Evolutionary conservation across 1,140 invertebrate genomes (phyloP).

Genomic region (Trachymyrmex cornetzi): DNA sequence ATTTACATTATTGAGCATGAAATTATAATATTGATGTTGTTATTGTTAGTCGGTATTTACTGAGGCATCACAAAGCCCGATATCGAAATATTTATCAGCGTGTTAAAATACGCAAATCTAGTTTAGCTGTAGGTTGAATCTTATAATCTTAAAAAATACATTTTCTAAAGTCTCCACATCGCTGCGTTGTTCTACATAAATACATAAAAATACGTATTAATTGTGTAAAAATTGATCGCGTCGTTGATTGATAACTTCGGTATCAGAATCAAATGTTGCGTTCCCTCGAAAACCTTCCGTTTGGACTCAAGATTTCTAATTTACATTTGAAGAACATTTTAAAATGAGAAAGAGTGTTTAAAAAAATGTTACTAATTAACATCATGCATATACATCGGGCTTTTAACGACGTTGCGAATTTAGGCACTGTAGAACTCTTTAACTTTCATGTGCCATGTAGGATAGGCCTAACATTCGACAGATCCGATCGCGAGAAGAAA

Average conservation of each 20-base stretch:
- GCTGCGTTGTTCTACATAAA: constrained; percentile 15
- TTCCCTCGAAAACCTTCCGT: not conserved
- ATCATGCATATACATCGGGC: not conserved
- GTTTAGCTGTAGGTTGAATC: not conserved
- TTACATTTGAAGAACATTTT: not conserved
- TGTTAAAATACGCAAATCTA: not conserved
- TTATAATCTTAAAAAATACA: not conserved
- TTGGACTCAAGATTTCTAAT: not conserved
- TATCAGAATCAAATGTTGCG: not conserved
- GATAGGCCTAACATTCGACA: constrained; percentile 39
- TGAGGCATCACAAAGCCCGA: not conserved
- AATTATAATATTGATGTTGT: too few relatives aligned
- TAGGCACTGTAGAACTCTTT: not conserved
- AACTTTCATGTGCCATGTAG: constrained; percentile 23
- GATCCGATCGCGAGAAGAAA: not conserved
- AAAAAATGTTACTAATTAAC: not conserved
- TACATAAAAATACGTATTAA: constrained; percentile 32
- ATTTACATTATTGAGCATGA: too few relatives aligned
- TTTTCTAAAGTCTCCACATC: not conserved
- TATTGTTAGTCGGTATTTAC: too few relatives aligned
- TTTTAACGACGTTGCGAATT: constrained; percentile 1
- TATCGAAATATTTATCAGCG: not conserved
- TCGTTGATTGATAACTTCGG: constrained; percentile 34
- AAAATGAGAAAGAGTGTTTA: not conserved
- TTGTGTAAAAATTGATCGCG: constrained; percentile 40